Evolutionary conservation across 2,888 invertebrate species (phyloP), one percentile per base, ranked within the genome.

Genomic region (Psylliodes chrysocephalus): DNA sequence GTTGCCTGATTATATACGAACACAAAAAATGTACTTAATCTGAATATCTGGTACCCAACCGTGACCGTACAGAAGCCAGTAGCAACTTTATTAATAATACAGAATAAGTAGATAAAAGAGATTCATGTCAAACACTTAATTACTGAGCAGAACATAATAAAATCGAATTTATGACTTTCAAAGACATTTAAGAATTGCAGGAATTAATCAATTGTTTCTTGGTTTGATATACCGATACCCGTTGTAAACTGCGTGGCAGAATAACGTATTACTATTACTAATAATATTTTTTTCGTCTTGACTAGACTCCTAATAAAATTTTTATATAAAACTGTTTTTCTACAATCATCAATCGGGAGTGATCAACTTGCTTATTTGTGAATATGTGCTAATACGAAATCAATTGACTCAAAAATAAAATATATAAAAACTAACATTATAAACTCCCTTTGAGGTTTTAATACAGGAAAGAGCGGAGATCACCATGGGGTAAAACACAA

Each of bases 1-100:
- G n/a, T n/a, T n/a, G n/a, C n/a, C 3, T 14, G 38, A 14, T 38
- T 38, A 10, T 14, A 14, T 38, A 14, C 4, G 14, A 3, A 38
- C 15, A 38, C 2, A 38, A 38, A 40, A 42, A 18, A 42, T 17
- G 12, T 42, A 42, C 7, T 17, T 8, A 42, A 42, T 47, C 47
- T 47, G 15, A 51, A 51, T 51, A 51, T 30, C 51, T 51, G 51
- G 33, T 30, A 51, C 33, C 30, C 51, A 51, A 51, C 51, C 51
- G 51, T 51, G 51, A 51, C 51, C 17, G 17, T 51, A 33, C 3
- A 30, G 28, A 51, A 51, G 15, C 18, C 51, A 51, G 17, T 51
- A 51, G 51, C 51, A 19, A 15, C 30, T 51, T 30, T 51, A 51
- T 51, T 51, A 51, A 51, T 51, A 51, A 28, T 46, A 46, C 51